Evolutionary conservation across 53 echinoderm and acorn worm genomes (phyloP), one percentile per base, ranked within the genome.

Genomic region (Actinopyga echinites): DNA sequence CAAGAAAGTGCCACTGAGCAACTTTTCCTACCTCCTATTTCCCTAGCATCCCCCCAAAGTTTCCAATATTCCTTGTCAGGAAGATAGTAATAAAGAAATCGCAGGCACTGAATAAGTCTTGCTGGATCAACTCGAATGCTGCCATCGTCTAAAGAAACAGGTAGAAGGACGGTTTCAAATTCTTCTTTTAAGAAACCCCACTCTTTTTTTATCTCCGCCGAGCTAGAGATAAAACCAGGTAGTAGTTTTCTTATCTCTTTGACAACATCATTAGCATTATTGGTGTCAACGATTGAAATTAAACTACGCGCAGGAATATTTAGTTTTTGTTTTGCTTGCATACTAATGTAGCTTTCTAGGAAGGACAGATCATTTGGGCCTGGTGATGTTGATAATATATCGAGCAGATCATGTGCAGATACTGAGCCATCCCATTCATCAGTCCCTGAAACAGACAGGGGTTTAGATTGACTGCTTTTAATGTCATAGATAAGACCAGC

Each of bases 211-310:
- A 74, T 5, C 7, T 30, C 13, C 21, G 29, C 23, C 5, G 1
- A 8, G 34, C 33, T 42, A 55, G 35, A 38, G 56, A 84, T 56
- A 57, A 34, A 73, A 8, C 36, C 38, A 20, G 85, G 84, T 19
- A 74, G 11, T 20, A 6, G 28, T 30, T 74, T 84, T 34, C 85
- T 23, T 12, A 84, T n/a, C 20, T 84, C 22, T 11, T 10, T 23
- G 25, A 84, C 33, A 25, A 84, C 73, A 17, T 32, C 36, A 37
- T 58, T 73, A 0, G 73, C 85, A 56, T 74, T 84, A 74, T 35
- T 74, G 6, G 30, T 84, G 43, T 84, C 85, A 31, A 84, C 74
- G 13, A 84, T 9, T 49, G 33, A 8, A 69, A 84, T 84, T 8
- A 84, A 20, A 30, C 53, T 54, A 52, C 78, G 26, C 2, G 78